Conservation (phyloP, 2,113 vertebrate genomes). For the Willisornis vidua region DNA sequence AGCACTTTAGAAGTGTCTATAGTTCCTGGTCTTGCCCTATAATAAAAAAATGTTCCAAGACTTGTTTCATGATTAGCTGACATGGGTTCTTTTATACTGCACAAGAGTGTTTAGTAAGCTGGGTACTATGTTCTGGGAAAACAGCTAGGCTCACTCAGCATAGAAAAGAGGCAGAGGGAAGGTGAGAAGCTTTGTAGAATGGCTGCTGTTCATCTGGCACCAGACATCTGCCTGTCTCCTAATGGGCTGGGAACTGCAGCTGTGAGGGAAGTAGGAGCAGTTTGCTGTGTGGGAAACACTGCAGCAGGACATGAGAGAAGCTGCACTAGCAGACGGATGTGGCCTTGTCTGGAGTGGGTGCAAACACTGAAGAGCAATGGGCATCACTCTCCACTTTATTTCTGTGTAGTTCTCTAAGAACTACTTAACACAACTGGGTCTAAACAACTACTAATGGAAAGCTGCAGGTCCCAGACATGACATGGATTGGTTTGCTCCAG, state of each 20-base stretch:
- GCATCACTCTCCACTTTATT: background rate
- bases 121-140: background rate
- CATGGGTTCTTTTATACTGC: background rate
- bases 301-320: background rate
- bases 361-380: background rate
- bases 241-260: background rate
- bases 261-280: background rate
- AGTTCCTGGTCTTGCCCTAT: background rate
- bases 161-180: background rate
- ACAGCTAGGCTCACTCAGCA: background rate
- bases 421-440: background rate
- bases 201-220: background rate
- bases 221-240: background rate
- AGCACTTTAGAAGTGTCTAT: background rate
- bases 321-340: background rate
- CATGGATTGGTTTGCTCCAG: background rate
- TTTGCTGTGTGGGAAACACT: background rate
- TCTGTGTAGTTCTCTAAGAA: background rate
- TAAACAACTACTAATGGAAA: background rate
- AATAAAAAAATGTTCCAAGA: background rate
- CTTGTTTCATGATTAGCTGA: background rate
- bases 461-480: background rate
- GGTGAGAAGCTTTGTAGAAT: background rate
- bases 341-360: background rate
- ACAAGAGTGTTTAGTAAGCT: rapidly evolving